Base-by-base conservation (phyloP, 2,888 invertebrate species). In the Drosophila robusta region DNA sequence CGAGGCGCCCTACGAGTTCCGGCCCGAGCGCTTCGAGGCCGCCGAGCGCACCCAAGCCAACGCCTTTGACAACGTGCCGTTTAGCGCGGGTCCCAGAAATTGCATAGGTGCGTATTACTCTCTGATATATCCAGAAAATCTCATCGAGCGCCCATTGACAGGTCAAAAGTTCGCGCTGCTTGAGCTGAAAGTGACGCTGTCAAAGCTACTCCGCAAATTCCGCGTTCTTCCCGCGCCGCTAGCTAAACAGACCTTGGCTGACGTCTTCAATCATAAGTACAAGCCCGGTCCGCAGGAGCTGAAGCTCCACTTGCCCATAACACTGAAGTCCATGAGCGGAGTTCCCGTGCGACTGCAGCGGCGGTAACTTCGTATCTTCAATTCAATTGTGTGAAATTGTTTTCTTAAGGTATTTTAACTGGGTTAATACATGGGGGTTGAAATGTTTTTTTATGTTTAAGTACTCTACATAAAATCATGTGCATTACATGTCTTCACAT, bases 61-160 rank as follows among this genome's bases (percentile, higher is more conserved):
- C 78, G 92, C 93, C 0, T 94, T 93, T 77, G 92, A 93, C 18
- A 94, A 93, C 91, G 90, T 95, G 4, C 93, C 94, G 0, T 95
- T 95, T 60, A 95, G 95, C 79, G 95, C 95, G 16, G 95, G 95
- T 0, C 94, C 94, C 0, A 93, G 95, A 55, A 95, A 95, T 66
- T 90, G 90, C 38, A 80, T 90, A 65, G 91, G 90, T 84, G 29
- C 9, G 41, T 32, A 45, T 2, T n/a, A 58, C 7, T 14, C 7
- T 3, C 6, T 11, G 7, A 34, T 8, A 4, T 34, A 18, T 34
- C 8, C 3, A 32, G 4, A 11, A 11, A 11, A 32, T 4, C 11
- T 32, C 3, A 32, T 8, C 11, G 11, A 32, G 32, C 32, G 9
- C 11, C n/a, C 0, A n/a, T 45, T 42, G 24, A 18, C 16, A 86